Base-by-base conservation (phyloP, 2,888 invertebrate genomes). In the Spodoptera littoralis region DNA sequence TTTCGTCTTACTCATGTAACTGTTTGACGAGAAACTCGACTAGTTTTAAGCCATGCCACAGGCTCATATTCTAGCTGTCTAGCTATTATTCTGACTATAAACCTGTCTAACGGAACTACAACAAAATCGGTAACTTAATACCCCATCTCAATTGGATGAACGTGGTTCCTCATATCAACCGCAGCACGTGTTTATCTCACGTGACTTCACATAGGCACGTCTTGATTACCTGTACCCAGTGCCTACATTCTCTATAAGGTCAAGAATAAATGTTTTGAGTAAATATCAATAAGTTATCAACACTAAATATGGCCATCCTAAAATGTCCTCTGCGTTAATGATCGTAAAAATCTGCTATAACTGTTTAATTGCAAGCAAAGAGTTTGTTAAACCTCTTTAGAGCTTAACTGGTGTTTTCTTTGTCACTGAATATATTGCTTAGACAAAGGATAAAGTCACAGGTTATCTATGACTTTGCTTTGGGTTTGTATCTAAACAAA, bases 171-270 rank as follows among this genome's bases (percentile, higher is more conserved):
- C 13, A 42, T 63, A 64, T 55, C 49, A 66, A 65, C 50, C 46
- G n/a, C 52, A 54, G 24, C 65, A 73, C 56, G 63, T 70, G 67
- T 49, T 36, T 36, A 5, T 12, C 6, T 51, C 66, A 73, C 73
- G 62, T 65, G 61, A 24, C 42, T 1, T 9, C 12, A 13, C 8
- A 24, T 36, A n/a, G 18, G n/a, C 62, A 67, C 53, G 54, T 50
- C 41, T 57, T 12, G 47, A 41, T n/a, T 41, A 45, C 27, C 11
- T 52, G 24, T 43, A 36, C 9, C 9, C 36, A 36, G 36, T 13
- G 12, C 2, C 42, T 45, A 48, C 4, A 43, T 42, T 41, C 50
- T 49, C 22, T 9, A 12, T 24, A 22, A 36, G 30, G 30, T 42
- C 36, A 18, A 24, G 12, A 45, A 43, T 57, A n/a, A 60, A 43